These are phyloP conservation scores for Holothuria leucospilota DNA, from an alignment of 53 echinoderm and acorn worm species.

Conservation along the genomic window DNA sequence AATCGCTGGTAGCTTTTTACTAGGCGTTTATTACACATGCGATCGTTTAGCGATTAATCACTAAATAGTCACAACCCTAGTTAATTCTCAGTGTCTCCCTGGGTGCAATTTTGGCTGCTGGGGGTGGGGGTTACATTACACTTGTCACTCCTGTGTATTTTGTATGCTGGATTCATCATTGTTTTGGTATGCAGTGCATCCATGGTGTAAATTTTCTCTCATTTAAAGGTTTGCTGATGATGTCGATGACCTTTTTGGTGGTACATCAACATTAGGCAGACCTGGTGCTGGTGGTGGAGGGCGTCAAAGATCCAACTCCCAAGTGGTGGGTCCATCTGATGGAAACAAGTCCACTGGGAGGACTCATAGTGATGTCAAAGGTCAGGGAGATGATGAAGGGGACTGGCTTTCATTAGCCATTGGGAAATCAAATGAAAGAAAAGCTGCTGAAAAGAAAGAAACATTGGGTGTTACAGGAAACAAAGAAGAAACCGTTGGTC, in stretches of 20 bases:
- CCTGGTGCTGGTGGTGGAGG: slow-evolving; percentile 63
- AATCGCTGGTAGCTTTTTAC: too few relatives aligned
- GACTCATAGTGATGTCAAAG: background rate
- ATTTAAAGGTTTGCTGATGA: slow-evolving; percentile 77
- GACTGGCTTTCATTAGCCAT: slow-evolving; percentile 68
- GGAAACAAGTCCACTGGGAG: background rate
- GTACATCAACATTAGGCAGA: slow-evolving; percentile 71
- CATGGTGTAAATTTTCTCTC: background rate
- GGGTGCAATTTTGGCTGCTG: too few relatives aligned
- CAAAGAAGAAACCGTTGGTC: slow-evolving; percentile 5
- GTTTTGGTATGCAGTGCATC: too few relatives aligned
- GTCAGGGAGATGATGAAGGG: slow-evolving; percentile 34
- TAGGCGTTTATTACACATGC: too few relatives aligned
- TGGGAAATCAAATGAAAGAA: slow-evolving; percentile 30
- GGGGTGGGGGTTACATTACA: too few relatives aligned
- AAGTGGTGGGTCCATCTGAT: slow-evolving; percentile 10
- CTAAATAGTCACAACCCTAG: too few relatives aligned
- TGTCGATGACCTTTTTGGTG: slow-evolving; percentile 70
- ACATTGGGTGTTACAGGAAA: background rate
- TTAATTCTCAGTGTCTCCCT: too few relatives aligned
- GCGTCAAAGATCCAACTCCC: slow-evolving; percentile 22
- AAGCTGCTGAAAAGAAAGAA: slow-evolving; percentile 47
- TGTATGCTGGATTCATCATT: too few relatives aligned
- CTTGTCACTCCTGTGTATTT: too few relatives aligned
- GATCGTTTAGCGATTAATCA: too few relatives aligned